Percentiles rank a stretch among this genome's conserved stretches.
phyloP scores from a whole-genome alignment of 2,113 vertebrate species.

The Serinus canaria region DNA sequence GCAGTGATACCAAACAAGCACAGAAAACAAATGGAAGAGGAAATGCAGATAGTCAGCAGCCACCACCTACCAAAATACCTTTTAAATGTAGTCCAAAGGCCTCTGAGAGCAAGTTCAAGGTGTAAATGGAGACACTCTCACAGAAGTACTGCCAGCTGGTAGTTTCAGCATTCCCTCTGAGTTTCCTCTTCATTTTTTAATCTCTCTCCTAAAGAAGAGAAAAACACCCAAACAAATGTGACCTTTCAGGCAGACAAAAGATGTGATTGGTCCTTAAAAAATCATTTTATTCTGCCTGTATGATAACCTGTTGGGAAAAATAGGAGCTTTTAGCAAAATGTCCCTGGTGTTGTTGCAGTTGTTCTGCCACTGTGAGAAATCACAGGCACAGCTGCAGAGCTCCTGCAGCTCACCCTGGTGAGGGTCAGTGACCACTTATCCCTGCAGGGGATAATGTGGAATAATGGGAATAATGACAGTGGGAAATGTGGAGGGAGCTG shows the following conservation, averaged over 20 bases:
- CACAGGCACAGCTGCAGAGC: not conserved
- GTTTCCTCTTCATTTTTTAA: not conserved
- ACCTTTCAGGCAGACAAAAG: slow-evolving; percentile 27
- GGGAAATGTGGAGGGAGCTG: not conserved
- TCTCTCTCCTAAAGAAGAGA: not conserved
- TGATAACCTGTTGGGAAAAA: slow-evolving; percentile 28
- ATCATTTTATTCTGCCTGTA: slow-evolving; percentile 6
- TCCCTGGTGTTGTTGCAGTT: not conserved
- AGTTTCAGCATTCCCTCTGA: not conserved
- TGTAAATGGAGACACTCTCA: not conserved
- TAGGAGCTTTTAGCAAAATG: slow-evolving; percentile 54
- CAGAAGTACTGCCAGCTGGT: not conserved
- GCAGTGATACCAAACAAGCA: not conserved
- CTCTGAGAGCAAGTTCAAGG: not conserved
- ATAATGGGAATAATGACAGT: not conserved
- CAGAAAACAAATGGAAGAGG: not conserved
- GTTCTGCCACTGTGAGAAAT: slow-evolving; percentile 31
- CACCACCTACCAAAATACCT: not conserved
- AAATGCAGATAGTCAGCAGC: not conserved
- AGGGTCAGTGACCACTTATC: slow-evolving; percentile 46
- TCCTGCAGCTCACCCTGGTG: not conserved
- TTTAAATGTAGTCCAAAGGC: not conserved
- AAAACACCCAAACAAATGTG: not conserved
- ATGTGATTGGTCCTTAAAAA: not conserved
- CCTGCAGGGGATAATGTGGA: not conserved